phyloP scores from a whole-genome alignment of 2,888 invertebrate genomes.

The Macrophya annulata region DNA sequence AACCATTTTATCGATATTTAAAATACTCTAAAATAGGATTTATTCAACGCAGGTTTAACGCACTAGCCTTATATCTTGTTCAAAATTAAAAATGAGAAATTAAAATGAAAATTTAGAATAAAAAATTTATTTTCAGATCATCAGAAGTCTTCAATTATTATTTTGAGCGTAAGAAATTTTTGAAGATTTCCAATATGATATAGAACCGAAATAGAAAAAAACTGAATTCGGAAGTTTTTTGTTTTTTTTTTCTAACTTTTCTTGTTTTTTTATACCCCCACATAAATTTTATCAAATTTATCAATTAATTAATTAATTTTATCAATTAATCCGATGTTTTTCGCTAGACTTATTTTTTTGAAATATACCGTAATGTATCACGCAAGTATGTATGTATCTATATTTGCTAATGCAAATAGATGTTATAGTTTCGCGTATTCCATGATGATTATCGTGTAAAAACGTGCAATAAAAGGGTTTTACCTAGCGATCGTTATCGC shows the following conservation, averaged over 20 bases:
- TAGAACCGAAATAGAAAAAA: too few species aligned
- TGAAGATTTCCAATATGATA: too few species aligned
- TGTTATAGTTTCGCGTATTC: background rate
- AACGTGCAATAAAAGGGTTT: slow-evolving; percentile 2
- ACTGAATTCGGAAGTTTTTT: too few species aligned
- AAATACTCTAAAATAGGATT: background rate
- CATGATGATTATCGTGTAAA: background rate
- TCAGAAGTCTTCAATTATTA: too few species aligned
- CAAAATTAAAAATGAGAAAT: too few species aligned
- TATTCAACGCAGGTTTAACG: too few species aligned
- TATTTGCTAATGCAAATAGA: background rate
- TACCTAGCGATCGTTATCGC: background rate
- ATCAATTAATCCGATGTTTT: background rate
- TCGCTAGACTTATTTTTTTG: background rate
- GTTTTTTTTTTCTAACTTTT: background rate
- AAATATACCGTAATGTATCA: background rate
- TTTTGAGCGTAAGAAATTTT: too few species aligned
- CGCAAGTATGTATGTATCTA: too few species aligned
- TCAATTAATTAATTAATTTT: background rate
- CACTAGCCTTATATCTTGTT: too few species aligned
- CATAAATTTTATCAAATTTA: background rate
- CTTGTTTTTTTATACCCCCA: too few species aligned
- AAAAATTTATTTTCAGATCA: too few species aligned
- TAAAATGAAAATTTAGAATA: too few species aligned
- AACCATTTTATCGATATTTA: background rate